Evolutionary conservation across 37 sponge, comb jelly and placozoan genomes (phyloP).

Genomic region (Spongilla lacustris): DNA sequence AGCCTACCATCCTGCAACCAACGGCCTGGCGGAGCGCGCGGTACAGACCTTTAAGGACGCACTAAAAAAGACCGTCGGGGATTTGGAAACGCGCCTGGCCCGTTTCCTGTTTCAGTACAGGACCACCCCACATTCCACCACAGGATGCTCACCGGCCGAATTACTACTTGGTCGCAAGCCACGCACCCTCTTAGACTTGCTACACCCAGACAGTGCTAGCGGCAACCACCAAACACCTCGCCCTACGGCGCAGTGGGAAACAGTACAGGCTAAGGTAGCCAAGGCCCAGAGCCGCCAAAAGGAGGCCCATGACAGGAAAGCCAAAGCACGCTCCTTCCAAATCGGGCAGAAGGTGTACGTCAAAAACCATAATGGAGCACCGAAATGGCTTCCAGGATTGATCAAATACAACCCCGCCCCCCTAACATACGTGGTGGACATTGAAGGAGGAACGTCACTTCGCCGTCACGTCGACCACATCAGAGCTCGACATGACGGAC

Average conservation of each 20-base stretch:
- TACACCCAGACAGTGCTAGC: background rate
- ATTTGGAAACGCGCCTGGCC: conserved; percentile 6
- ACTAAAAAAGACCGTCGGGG: conserved; percentile 9
- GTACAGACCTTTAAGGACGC: conserved; percentile 38
- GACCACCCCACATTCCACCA: conserved; percentile 33
- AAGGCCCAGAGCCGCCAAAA: background rate
- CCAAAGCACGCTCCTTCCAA: background rate
- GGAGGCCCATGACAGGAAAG: background rate
- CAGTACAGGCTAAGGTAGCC: background rate
- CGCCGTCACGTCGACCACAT: background rate
- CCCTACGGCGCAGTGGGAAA: background rate
- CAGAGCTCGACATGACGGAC: background rate
- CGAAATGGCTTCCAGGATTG: background rate
- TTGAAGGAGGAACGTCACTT: background rate
- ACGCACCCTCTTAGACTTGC: conserved; percentile 17
- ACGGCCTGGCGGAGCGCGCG: conserved; percentile 25
- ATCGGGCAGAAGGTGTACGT: background rate
- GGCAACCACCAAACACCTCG: background rate
- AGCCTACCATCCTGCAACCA: conserved; percentile 14
- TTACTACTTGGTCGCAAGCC: conserved; percentile 31
- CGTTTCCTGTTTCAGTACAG: conserved; percentile 36
- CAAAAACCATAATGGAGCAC: background rate
- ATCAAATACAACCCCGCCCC: background rate
- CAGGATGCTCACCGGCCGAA: conserved; percentile 28
- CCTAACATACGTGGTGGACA: background rate